A percentile compares a stretch with the other conserved stretches of the same genome.
Evolutionary conservation across 2,113 vertebrate genomes (phyloP).

Genomic region (Dinomys branickii): DNA sequence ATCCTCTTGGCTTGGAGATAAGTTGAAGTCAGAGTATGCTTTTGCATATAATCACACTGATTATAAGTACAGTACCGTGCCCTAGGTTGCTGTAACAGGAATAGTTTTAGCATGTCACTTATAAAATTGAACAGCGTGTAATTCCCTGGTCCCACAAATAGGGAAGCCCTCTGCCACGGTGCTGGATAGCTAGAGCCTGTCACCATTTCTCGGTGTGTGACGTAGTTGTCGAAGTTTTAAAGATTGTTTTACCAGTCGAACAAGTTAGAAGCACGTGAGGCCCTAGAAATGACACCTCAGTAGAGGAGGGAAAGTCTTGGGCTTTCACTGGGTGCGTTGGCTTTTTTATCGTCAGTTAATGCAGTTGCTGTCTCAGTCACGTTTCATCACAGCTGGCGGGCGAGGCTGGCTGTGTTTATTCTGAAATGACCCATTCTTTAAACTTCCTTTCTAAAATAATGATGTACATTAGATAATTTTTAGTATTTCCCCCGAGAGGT

Average conservation of each 20-base stretch:
- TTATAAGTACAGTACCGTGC: neutral
- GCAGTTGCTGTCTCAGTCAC: neutral
- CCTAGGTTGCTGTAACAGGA: neutral
- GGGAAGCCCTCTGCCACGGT: neutral
- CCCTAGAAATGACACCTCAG: neutral
- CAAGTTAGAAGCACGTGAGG: neutral
- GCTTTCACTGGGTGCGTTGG: neutral
- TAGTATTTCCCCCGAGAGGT: neutral
- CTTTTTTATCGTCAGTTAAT: neutral
- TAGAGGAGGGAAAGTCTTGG: neutral
- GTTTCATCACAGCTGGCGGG: neutral
- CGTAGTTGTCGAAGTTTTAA: constrained; percentile 24
- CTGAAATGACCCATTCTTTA: neutral
- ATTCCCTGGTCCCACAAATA: neutral
- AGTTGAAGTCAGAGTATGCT: neutral
- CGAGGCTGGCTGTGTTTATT: neutral
- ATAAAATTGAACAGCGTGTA: neutral
- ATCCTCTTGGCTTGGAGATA: neutral
- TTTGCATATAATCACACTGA: neutral
- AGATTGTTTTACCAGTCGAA: neutral
- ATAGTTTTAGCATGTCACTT: neutral
- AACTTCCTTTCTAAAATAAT: neutral
- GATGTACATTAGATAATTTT: neutral
- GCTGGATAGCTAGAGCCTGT: neutral
- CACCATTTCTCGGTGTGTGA: neutral